Base-by-base conservation (phyloP, 2,888 invertebrate species). In the Hyalella azteca region DNA sequence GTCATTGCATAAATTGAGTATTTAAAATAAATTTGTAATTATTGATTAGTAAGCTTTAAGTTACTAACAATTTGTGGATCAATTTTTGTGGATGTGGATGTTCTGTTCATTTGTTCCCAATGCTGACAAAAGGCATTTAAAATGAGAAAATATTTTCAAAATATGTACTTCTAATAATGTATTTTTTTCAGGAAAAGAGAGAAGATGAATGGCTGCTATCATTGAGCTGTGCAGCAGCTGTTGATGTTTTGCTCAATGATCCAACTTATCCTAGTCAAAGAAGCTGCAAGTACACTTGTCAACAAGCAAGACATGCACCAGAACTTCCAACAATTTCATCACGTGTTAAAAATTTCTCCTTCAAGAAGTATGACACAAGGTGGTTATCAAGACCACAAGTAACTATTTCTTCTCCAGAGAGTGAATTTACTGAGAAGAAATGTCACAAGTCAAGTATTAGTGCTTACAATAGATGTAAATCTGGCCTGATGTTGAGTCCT, bases 221-320 rank as follows among this genome's bases (percentile, higher is more conserved):
- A 3, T 19, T 66, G 66, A 66, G 66, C n/a, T 36, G 29, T 4
- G 66, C 66, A 29, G 66, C 66, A 15, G 66, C 66, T 66, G 66
- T 66, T 32, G 66, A 66, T 66, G 66, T 66, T 11, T 36, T 66
- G 32, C 66, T 66, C 66, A 66, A 66, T 66, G 66, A 66, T 19
- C 32, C 66, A 36, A 66, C 66, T 19, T 66, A 66, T 36, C 66
- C 66, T 54, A 7, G 26, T 13, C 54, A 54, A 54, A 29, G 9
- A 11, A 0, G 26, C 26, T 26, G 29, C 7, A 54, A 54, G 22
- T 1, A 22, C 2, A 54, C 22, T 22, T 26, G 26, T 22, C 0
- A 13, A 22, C 22, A 2, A 54, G 22, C 54, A 4, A 54, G 29
- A 54, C 54, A 54, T 22, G 9, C 26, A 26, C 29, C 7, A 26